A percentile compares a stretch with the other conserved stretches of the same genome.
Evolutionary conservation across 2,797 vertebrate species (phyloP).

Genomic region (Rachycentron canadum): DNA sequence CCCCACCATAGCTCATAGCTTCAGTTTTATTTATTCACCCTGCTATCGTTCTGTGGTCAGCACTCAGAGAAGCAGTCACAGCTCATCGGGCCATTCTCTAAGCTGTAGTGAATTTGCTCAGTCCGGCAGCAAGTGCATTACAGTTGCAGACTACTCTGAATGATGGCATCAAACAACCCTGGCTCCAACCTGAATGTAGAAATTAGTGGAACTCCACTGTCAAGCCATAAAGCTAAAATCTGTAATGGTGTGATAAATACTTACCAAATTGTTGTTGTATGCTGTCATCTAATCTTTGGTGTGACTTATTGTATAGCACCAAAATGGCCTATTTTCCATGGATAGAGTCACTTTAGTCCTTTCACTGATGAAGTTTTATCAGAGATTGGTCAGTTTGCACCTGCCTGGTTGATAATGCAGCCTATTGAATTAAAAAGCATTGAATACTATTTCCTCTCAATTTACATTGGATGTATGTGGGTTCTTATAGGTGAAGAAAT

Average conservation of each 20-base stretch:
- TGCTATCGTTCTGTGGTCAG: conserved; percentile 15
- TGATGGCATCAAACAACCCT: conserved; percentile 32
- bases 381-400: background rate
- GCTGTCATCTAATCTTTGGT: no score
- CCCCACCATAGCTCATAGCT: background rate
- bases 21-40: conserved; percentile 27
- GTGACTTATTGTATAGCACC: background rate
- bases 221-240: conserved; percentile 14
- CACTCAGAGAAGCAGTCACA: conserved; percentile 25
- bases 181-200: conserved; percentile 34
- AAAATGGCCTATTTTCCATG: background rate
- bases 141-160: conserved; percentile 10
- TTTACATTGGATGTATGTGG: background rate
- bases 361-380: background rate
- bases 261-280: background rate
- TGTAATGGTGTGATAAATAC: conserved; percentile 1
- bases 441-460: background rate
- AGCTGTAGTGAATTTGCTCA: conserved; percentile 28
- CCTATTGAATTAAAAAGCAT: background rate
- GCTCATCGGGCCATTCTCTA: conserved; percentile 37
- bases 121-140: conserved; percentile 34
- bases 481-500: conserved; percentile 90
- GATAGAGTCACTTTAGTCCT: background rate
- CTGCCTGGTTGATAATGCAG: background rate
- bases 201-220: conserved; percentile 18